These are phyloP conservation scores for Melitaea cinxia DNA, from an alignment of 1,140 invertebrate genomes.

Conservation along the genomic window DNA sequence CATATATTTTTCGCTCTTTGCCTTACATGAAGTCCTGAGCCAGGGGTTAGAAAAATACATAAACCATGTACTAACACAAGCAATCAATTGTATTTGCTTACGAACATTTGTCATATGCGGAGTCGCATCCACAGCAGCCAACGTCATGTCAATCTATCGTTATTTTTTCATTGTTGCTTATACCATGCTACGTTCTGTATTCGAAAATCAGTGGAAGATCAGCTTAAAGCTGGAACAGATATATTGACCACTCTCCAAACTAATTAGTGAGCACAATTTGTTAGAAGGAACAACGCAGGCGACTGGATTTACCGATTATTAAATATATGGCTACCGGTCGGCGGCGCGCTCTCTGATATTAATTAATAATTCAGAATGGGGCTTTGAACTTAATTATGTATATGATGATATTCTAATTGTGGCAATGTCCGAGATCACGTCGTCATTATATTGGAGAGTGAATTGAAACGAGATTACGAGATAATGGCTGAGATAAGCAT, in stretches of 20 bases:
- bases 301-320: neutral
- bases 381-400: neutral
- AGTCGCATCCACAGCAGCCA: too few species aligned
- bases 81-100: too few species aligned
- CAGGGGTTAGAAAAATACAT: too few species aligned
- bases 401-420: neutral
- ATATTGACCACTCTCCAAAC: constrained; percentile 8
- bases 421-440: neutral
- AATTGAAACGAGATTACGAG: neutral
- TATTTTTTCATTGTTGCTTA: neutral
- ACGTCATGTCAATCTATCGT: neutral
- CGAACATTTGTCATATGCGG: too few species aligned
- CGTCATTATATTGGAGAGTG: neutral
- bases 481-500: neutral
- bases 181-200: neutral
- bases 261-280: constrained; percentile 12
- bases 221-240: neutral
- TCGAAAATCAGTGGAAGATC: neutral
- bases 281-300: constrained; percentile 1
- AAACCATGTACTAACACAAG: too few species aligned
- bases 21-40: too few species aligned
- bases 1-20: too few species aligned
- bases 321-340: neutral
- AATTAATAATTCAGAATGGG: constrained; percentile 4
- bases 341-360: neutral